These are phyloP conservation scores for Heliopora coerulea DNA, from an alignment of 92 coral and sea anemone species.

Conservation along the genomic window DNA sequence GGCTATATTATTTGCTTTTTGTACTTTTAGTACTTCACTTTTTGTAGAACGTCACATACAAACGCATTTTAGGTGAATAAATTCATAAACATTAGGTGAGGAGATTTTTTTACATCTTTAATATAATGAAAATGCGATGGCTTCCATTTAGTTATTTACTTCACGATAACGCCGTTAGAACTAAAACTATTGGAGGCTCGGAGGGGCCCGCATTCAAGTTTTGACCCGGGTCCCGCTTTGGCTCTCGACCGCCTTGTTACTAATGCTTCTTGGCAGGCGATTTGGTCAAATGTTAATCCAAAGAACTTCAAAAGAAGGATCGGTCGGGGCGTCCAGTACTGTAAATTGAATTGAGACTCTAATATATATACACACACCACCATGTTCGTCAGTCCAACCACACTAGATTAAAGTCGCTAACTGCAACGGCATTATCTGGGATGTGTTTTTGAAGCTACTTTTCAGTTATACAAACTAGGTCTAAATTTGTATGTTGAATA, in stretches of 20 bases:
- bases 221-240: too few relatives aligned
- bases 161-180: too few relatives aligned
- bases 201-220: too few relatives aligned
- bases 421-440: conserved; percentile 42
- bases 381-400: conserved; percentile 48
- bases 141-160: too few relatives aligned
- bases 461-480: conserved; percentile 54
- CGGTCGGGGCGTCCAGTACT: conserved; percentile 37
- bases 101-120: too few relatives aligned
- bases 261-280: conserved; percentile 57
- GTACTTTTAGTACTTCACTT: too few relatives aligned
- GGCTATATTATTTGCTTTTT: too few relatives aligned
- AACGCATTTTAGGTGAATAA: too few relatives aligned
- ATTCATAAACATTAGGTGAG: too few relatives aligned
- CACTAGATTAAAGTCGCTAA: not conserved
- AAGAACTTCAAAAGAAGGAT: conserved; percentile 53
- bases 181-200: too few relatives aligned
- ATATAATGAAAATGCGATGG: too few relatives aligned
- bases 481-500: conserved; percentile 48
- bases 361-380: conserved; percentile 56
- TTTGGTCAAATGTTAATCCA: conserved; percentile 52
- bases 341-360: conserved; percentile 26
- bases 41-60: too few relatives aligned
- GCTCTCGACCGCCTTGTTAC: not conserved
- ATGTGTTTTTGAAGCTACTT: conserved; percentile 59